phyloP scores from a whole-genome alignment of 2,113 vertebrate species.

The Coptodon rendalli region DNA sequence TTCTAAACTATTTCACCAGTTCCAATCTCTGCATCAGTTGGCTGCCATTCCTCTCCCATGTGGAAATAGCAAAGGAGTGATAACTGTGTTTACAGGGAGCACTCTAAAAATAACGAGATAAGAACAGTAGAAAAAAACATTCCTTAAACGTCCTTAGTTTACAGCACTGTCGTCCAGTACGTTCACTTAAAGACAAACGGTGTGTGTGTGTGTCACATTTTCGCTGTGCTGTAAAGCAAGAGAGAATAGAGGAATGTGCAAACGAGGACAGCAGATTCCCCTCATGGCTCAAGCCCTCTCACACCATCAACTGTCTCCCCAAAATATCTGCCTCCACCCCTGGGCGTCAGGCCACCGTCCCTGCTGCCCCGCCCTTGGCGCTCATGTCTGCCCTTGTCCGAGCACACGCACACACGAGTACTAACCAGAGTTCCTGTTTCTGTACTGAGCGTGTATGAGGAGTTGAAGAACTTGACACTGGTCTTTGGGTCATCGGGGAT shows the following conservation, averaged over 20 bases:
- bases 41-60: background rate
- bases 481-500: constrained; percentile 80
- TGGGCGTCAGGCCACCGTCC: constrained; percentile 48
- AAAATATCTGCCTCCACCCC: constrained; percentile 71
- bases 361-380: constrained; percentile 32
- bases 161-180: background rate
- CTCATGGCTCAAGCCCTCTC: constrained; percentile 57
- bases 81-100: background rate
- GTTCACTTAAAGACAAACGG: background rate
- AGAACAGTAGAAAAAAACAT: background rate
- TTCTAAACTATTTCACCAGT: background rate
- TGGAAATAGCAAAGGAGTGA: background rate
- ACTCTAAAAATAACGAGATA: constrained; percentile 2
- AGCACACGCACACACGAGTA: constrained; percentile 18
- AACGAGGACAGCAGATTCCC: constrained; percentile 72
- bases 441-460: constrained; percentile 80
- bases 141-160: background rate
- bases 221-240: constrained; percentile 4
- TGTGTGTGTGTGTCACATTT: background rate
- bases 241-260: constrained; percentile 68
- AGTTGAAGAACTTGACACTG: constrained; percentile 80
- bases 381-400: constrained; percentile 42
- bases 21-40: background rate
- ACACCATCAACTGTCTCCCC: constrained; percentile 73
- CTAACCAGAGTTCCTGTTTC: constrained; percentile 88